Conservation (phyloP, 1,140 invertebrate species). For the Cotesia glomerata region DNA sequence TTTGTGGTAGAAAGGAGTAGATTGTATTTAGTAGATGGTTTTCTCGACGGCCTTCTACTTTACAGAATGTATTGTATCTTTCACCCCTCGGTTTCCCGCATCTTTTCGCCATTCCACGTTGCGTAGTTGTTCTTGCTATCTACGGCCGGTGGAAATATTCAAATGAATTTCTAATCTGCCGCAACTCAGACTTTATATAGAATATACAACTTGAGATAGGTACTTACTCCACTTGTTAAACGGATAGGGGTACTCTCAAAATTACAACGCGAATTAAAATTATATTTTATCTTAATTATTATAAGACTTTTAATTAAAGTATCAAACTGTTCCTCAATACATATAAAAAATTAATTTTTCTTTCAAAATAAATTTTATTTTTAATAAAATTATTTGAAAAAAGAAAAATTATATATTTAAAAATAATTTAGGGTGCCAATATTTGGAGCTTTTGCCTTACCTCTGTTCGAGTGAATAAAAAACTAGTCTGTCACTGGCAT, state of each 20-base stretch:
- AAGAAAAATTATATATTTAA: too few relatives aligned
- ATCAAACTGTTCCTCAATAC: too few relatives aligned
- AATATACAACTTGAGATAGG: slow-evolving; percentile 1
- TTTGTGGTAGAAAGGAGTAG: too few relatives aligned
- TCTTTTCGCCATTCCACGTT: slow-evolving; percentile 2
- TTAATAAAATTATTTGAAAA: too few relatives aligned
- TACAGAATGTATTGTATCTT: slow-evolving; percentile 7
- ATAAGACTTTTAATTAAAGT: too few relatives aligned
- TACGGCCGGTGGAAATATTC: slow-evolving; percentile 50
- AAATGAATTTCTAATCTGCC: slow-evolving; percentile 57
- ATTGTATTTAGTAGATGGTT: too few relatives aligned
- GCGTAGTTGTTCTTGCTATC: slow-evolving; percentile 37
- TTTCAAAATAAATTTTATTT: too few relatives aligned
- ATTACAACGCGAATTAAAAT: background rate
- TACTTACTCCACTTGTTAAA: background rate
- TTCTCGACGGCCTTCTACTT: background rate
- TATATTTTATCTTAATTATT: too few relatives aligned
- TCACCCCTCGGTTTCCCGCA: slow-evolving; percentile 14
- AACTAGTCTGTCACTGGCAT: slow-evolving; percentile 33
- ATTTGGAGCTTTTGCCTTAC: too few relatives aligned
- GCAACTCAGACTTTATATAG: slow-evolving; percentile 25
- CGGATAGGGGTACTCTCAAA: slow-evolving; percentile 11
- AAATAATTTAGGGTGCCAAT: too few relatives aligned
- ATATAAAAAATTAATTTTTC: too few relatives aligned
- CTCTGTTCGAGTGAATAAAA: slow-evolving; percentile 18